phyloP scores from a whole-genome alignment of 2,113 vertebrate species.

The Rhynchomys soricoides region DNA sequence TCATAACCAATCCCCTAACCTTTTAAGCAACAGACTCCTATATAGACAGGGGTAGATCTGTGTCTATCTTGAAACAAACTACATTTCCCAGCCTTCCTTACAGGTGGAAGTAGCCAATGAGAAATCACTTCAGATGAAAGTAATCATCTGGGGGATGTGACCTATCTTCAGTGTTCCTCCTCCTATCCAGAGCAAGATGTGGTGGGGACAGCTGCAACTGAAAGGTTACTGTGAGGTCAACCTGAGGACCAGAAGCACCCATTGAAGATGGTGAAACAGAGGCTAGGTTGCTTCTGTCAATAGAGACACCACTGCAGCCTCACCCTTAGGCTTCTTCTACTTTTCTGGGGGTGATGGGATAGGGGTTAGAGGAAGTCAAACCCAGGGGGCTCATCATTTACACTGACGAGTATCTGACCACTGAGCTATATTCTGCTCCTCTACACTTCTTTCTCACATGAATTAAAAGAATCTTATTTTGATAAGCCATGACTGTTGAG shows the following conservation, averaged over 20 bases:
- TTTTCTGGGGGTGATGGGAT: background rate
- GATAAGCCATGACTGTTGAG: background rate
- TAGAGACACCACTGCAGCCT: background rate
- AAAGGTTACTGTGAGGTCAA: background rate
- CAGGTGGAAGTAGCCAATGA: background rate
- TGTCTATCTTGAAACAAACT: background rate
- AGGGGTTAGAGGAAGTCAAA: background rate
- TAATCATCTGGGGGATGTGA: background rate
- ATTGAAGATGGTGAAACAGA: background rate
- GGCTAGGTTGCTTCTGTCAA: background rate
- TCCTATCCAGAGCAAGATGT: background rate
- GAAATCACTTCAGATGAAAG: background rate
- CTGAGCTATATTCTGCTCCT: background rate
- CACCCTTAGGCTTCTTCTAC: too few species aligned
- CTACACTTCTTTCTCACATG: background rate
- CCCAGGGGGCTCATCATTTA: background rate
- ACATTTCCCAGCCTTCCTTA: background rate
- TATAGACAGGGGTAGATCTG: background rate
- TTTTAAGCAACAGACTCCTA: background rate
- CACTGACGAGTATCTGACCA: background rate
- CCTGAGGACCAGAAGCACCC: too few species aligned
- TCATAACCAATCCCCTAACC: too few species aligned
- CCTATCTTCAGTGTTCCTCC: background rate
- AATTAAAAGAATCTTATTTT: background rate
- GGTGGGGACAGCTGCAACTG: background rate